Evolutionary conservation across 2,113 vertebrate species (phyloP), one percentile per base, ranked within the genome.

Genomic region (Chloropsis hardwickii): DNA sequence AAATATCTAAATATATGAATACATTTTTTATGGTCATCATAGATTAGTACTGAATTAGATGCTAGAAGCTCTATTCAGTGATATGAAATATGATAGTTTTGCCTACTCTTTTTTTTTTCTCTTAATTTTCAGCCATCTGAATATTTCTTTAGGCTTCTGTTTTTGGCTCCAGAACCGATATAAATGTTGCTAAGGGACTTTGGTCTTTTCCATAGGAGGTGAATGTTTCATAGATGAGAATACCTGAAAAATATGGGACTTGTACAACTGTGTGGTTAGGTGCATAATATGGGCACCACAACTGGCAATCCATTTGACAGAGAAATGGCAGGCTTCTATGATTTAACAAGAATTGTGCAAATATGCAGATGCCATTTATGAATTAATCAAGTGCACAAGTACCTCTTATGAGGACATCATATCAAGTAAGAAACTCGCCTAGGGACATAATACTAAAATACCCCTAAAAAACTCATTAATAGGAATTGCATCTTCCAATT

Each of bases 391-490:
- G 97, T 94, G 92, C 95, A 97, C 97, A 95, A 97, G 96, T 81
- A 97, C 95, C 96, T 97, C 96, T 98, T 97, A 97, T 86, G 92
- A 98, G 94, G 93, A 86, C 97, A 96, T 97, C 94, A 88, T 86
- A 97, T 92, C 33, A 58, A 97, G 93, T 95, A 93, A 97, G 90
- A 80, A 96, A 97, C 92, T 96, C 14, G 66, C 97, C 97, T 97
- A 97, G 97, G 96, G 97, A 98, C 91, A 96, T 92, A 94, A 96
- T 97, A 97, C 92, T 97, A 92, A 97, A 98, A 98, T 93, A 96
- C 57, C 61, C 87, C 95, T 97, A 96, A 77, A 97, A 98, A 98
- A 97, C 96, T 98, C 97, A 98, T 98, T 98, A 98, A 96, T 96
- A 96, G 96, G 95, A 98, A 97, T 86, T 94, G 96, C 87, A 96